Evolutionary conservation across 2,113 vertebrate species (phyloP), one percentile per base, ranked within the genome.

Genomic region (Laterallus jamaicensis): DNA sequence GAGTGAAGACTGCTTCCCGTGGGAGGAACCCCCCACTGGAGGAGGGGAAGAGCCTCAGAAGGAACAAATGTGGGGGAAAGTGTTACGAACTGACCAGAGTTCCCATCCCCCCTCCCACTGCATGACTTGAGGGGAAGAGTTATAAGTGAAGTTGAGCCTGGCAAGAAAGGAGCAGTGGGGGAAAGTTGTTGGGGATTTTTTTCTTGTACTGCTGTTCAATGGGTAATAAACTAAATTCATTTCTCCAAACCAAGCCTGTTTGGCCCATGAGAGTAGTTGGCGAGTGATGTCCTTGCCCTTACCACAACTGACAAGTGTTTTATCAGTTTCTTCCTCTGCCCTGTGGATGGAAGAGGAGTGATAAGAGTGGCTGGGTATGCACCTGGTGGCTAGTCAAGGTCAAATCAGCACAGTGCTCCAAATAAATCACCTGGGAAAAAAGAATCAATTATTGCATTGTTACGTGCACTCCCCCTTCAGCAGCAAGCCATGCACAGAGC

Each of bases 231-330:
- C 29, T 39, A 26, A 26, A 58, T 59, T 68, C 24, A 63, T 42
- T 71, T 84, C 26, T 64, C 26, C 12, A 50, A 71, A 70, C 22
- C 2, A 1, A 31, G 58, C 25, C 56, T 83, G 49, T 37, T 66
- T 59, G 39, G 58, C 59, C 44, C 0, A 0, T 47, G 52, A 54
- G 3, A 5, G 40, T 28, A 75, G 24, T 3, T 59, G 52, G 19
- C 9, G 9, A 47, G 59, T 47, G 15, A 55, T 26, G 6, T 64
- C 32, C 21, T 75, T 32, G 37, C 60, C 47, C 22, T 60, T 69
- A 62, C 31, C 26, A 58, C 0, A 1, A 35, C 18, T 1, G 2
- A 40, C 1, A 1, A 56, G 20, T 5, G 31, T 42, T 42, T 39
- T 37, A 26, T 37, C 21, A 44, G 35, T 56, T 35, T 40, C 28